These are phyloP conservation scores for Chromis chromis DNA, from an alignment of 2,797 vertebrate species.

Conservation along the genomic window DNA sequence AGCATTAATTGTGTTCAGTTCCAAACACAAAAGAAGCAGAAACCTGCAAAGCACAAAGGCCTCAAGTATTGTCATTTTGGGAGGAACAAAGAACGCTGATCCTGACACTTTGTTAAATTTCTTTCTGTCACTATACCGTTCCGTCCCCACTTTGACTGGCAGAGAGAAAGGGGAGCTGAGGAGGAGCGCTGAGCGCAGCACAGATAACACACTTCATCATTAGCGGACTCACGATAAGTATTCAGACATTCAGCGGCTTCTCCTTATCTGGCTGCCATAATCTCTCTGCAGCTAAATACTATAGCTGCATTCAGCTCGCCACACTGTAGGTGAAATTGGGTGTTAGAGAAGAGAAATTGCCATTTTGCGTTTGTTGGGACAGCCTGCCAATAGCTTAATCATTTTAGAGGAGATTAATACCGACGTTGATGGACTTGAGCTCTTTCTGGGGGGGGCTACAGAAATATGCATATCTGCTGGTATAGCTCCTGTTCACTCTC, in stretches of 20 bases:
- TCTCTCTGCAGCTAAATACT: constrained; percentile 76
- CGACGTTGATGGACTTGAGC: constrained; percentile 50
- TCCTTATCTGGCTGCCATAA: constrained; percentile 78
- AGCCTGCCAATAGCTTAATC: constrained; percentile 53
- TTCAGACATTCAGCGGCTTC: constrained; percentile 74
- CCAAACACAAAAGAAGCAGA: constrained; percentile 11
- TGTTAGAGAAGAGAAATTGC: constrained; percentile 51
- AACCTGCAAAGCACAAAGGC: constrained; percentile 30
- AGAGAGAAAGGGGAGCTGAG: constrained; percentile 35
- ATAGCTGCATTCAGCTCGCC: constrained; percentile 56
- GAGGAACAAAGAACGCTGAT: constrained; percentile 54
- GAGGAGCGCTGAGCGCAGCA: constrained; percentile 75
- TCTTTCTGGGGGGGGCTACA: constrained; percentile 8
- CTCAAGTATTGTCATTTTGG: constrained; percentile 30
- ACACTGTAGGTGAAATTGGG: constrained; percentile 56
- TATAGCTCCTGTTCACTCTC: constrained; percentile 27
- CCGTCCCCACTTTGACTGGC: constrained; percentile 61
- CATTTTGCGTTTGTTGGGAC: constrained; percentile 55
- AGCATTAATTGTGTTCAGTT: constrained; percentile 5
- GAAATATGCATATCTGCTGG: constrained; percentile 29
- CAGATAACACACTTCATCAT: constrained; percentile 80
- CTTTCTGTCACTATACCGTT: constrained; percentile 54
- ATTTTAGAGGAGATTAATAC: constrained; percentile 66
- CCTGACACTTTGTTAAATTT: constrained; percentile 53
- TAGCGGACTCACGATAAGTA: constrained; percentile 79